These are phyloP conservation scores for Oscheius onirici DNA, from an alignment of 2,888 invertebrate genomes.

Conservation along the genomic window DNA sequence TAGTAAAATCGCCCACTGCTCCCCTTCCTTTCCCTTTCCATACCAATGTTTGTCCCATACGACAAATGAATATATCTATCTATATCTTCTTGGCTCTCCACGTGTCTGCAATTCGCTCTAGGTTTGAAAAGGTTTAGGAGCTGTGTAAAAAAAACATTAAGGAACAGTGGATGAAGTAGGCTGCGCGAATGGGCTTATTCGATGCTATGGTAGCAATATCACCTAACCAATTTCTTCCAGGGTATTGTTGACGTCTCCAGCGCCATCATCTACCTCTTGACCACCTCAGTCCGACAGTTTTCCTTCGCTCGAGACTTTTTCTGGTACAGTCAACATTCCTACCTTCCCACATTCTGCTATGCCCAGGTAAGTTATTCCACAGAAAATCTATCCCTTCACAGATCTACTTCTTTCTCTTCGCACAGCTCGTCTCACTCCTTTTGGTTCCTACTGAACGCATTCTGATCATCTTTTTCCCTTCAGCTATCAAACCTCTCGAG, in stretches of 20 bases:
- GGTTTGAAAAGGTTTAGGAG: too few relatives aligned
- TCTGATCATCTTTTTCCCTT: neutral
- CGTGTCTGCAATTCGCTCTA: too few relatives aligned
- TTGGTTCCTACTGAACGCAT: constrained; percentile 4
- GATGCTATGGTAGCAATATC: too few relatives aligned
- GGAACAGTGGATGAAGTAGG: too few relatives aligned
- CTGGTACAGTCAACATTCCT: constrained; percentile 18
- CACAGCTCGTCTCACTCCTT: constrained; percentile 5
- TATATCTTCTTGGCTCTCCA: too few relatives aligned
- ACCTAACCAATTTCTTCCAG: neutral
- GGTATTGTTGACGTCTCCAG: constrained; percentile 18
- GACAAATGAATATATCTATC: too few relatives aligned
- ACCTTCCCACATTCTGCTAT: constrained; percentile 24
- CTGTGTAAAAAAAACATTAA: too few relatives aligned
- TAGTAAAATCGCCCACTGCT: too few relatives aligned
- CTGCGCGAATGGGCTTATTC: too few relatives aligned
- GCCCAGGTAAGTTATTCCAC: neutral
- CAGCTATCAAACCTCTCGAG: neutral
- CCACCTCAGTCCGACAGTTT: constrained; percentile 2
- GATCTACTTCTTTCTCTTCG: constrained; percentile 23
- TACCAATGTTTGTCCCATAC: too few relatives aligned
- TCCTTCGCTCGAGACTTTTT: constrained; percentile 7
- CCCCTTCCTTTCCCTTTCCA: too few relatives aligned
- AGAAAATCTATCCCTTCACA: neutral
- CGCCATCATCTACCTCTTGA: constrained; percentile 2